Percentiles rank a stretch among this genome's conserved stretches.
phyloP scores from a whole-genome alignment of 1,140 invertebrate species.

The Leptinotarsa undecemlineata region DNA sequence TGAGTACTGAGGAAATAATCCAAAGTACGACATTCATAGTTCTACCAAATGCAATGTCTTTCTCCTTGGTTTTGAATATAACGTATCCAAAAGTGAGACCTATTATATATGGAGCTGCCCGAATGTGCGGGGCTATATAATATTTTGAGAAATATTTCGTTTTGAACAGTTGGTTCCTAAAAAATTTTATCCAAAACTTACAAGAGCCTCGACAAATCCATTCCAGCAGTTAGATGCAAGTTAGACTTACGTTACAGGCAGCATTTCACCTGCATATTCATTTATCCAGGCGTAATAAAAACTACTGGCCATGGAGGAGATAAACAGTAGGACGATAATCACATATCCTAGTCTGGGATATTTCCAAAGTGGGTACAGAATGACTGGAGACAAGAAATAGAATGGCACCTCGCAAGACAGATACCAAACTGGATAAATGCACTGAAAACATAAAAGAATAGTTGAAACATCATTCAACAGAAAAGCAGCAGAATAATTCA shows the following conservation, averaged over 20 bases:
- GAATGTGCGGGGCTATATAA: slow-evolving; percentile 40
- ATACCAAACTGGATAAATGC: slow-evolving; percentile 70
- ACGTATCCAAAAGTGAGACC: slow-evolving; percentile 41
- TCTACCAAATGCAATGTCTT: slow-evolving; percentile 31
- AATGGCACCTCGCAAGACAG: slow-evolving; percentile 68
- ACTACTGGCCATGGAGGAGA: slow-evolving; percentile 36
- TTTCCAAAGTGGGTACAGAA: slow-evolving; percentile 58
- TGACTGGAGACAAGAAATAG: slow-evolving; percentile 62
- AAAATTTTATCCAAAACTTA: not conserved
- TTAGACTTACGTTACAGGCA: slow-evolving; percentile 32
- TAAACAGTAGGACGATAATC: slow-evolving; percentile 35
- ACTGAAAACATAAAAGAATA: slow-evolving; percentile 54
- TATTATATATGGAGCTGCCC: slow-evolving; percentile 42
- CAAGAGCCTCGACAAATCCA: not conserved
- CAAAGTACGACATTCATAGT: slow-evolving; percentile 34
- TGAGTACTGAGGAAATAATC: slow-evolving; percentile 32
- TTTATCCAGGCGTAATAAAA: slow-evolving; percentile 47
- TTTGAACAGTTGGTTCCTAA: slow-evolving; percentile 13
- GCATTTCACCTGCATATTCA: slow-evolving; percentile 43
- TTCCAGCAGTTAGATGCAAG: not conserved
- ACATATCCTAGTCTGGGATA: slow-evolving; percentile 38
- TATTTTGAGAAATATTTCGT: slow-evolving; percentile 39
- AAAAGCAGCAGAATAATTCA: no score
- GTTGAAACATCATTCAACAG: no score
- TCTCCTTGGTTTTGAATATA: slow-evolving; percentile 39